phyloP scores from a whole-genome alignment of 2,888 invertebrate species.

The Parnassius smintheus region DNA sequence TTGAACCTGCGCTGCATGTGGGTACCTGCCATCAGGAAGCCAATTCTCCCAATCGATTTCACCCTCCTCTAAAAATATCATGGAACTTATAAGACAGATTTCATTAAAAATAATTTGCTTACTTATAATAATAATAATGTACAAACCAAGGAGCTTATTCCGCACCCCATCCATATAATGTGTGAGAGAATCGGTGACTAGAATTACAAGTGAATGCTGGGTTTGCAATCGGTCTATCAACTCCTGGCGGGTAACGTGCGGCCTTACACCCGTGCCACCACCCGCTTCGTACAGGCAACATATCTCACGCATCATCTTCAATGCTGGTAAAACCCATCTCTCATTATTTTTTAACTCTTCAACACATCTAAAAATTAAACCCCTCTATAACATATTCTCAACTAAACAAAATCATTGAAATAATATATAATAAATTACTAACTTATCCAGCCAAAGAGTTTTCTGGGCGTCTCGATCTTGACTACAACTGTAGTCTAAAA shows the following conservation, averaged over 20 bases:
- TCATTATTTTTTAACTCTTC: slow-evolving; percentile 94
- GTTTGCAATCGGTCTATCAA: slow-evolving; percentile 95
- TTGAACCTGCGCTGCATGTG: slow-evolving; percentile 95
- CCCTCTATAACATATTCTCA: neutral
- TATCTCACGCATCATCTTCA: slow-evolving; percentile 97
- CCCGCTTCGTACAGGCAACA: slow-evolving; percentile 96
- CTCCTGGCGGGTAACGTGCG: slow-evolving; percentile 82
- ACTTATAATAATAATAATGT: neutral
- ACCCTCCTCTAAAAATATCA: slow-evolving; percentile 81
- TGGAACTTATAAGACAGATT: neutral
- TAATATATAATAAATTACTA: slow-evolving; percentile 37
- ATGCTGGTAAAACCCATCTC: slow-evolving; percentile 95
- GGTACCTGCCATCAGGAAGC: slow-evolving; percentile 93
- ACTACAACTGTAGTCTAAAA: slow-evolving; percentile 98
- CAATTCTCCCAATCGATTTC: slow-evolving; percentile 89
- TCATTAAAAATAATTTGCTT: too few relatives aligned
- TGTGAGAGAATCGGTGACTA: slow-evolving; percentile 95
- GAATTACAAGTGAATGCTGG: slow-evolving; percentile 95
- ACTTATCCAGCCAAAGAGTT: slow-evolving; percentile 95
- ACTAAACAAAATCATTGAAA: slow-evolving; percentile 2
- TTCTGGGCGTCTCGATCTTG: slow-evolving; percentile 98
- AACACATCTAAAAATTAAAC: slow-evolving; percentile 83
- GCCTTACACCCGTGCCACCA: slow-evolving; percentile 72
- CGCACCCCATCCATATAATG: slow-evolving; percentile 94
- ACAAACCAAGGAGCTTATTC: slow-evolving; percentile 62